phyloP scores from a whole-genome alignment of 2,797 vertebrate species.

The Rhynchonycteris naso region DNA sequence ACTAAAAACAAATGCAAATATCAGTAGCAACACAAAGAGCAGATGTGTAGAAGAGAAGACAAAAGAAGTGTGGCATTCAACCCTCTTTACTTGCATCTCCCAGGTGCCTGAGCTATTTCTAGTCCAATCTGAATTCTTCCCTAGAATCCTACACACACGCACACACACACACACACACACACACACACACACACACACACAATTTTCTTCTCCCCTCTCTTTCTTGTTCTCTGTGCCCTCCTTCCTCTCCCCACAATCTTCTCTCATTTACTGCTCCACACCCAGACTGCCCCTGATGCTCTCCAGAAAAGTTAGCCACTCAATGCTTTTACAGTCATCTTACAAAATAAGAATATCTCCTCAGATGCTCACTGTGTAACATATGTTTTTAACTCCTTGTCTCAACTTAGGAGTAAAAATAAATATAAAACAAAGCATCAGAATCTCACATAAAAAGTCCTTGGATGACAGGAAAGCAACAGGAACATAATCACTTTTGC shows the following conservation, averaged over 20 bases:
- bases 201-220: background rate
- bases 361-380: conserved; percentile 16
- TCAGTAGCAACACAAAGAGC: background rate
- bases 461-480: conserved; percentile 20
- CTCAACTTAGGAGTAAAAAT: conserved; percentile 31
- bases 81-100: background rate
- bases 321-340: conserved; percentile 1
- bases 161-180: background rate
- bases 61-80: background rate
- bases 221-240: too few species aligned
- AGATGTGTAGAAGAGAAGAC: background rate
- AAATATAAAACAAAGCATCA: conserved; percentile 63
- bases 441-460: conserved; percentile 20
- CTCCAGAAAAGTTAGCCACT: background rate
- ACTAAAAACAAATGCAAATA: conserved; percentile 24
- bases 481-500: conserved; percentile 37
- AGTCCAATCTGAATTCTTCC: conserved; percentile 1
- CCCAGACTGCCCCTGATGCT: background rate
- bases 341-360: conserved; percentile 19
- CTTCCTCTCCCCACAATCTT: background rate
- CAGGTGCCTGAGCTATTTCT: background rate
- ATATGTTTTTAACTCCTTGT: conserved; percentile 16
- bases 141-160: background rate
- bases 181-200: background rate
- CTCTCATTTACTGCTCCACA: background rate